phyloP scores from a whole-genome alignment of 2,797 vertebrate species.

The Xerus rutilus region DNA sequence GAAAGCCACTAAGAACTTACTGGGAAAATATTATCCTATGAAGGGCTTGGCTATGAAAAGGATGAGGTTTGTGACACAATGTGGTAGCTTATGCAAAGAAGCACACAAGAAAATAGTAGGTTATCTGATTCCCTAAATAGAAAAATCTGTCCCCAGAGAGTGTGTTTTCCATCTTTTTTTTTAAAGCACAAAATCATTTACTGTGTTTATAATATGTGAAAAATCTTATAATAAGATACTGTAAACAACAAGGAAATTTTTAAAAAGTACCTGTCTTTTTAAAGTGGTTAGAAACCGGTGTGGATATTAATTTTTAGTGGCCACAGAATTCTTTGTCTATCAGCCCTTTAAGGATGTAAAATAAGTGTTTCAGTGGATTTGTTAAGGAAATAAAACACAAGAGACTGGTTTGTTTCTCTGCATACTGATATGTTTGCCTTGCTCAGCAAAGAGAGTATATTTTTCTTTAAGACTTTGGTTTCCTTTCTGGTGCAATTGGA shows the following conservation, averaged over 20 bases:
- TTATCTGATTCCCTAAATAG: slow-evolving; percentile 43
- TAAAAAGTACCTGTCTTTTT: slow-evolving; percentile 13
- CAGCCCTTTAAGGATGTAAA: slow-evolving; percentile 71
- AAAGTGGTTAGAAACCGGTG: slow-evolving; percentile 56
- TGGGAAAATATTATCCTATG: slow-evolving; percentile 56
- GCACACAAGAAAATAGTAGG: not conserved
- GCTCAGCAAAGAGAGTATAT: slow-evolving; percentile 79
- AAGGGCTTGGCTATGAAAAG: not conserved
- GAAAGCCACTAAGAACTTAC: slow-evolving; percentile 11
- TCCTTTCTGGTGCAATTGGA: slow-evolving; percentile 82
- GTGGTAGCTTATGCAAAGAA: slow-evolving; percentile 5
- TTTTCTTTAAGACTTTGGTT: slow-evolving; percentile 82
- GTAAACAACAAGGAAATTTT: slow-evolving; percentile 40
- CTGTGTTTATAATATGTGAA: slow-evolving; percentile 29
- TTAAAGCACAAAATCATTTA: not conserved
- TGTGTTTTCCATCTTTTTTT: slow-evolving; percentile 43
- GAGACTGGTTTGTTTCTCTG: slow-evolving; percentile 78
- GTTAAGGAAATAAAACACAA: slow-evolving; percentile 74
- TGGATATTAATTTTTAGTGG: slow-evolving; percentile 69
- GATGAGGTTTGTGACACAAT: not conserved
- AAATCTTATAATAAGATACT: slow-evolving; percentile 36
- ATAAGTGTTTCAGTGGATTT: slow-evolving; percentile 70
- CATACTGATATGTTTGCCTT: slow-evolving; percentile 81
- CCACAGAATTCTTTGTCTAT: slow-evolving; percentile 65
- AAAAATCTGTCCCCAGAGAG: slow-evolving; percentile 59